A percentile compares a stretch with the other conserved stretches of the same genome.
Conservation (phyloP, 2,797 vertebrate species). For the Botia almorhae region DNA sequence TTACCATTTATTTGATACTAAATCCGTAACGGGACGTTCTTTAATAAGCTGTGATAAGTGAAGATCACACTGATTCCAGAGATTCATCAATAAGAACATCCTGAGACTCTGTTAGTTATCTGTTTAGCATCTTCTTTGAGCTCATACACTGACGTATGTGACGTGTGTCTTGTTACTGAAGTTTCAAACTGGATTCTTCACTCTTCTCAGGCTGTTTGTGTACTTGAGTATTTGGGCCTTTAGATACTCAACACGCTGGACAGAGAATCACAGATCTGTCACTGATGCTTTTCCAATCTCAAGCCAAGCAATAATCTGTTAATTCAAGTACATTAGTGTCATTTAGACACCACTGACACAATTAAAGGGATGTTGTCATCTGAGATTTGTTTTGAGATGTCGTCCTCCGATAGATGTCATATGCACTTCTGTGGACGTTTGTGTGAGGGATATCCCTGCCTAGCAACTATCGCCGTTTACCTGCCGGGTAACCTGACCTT, state of each 20-base stretch:
- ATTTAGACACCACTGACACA: too few relatives aligned
- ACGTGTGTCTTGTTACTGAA: conserved; percentile 51
- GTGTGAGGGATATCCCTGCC: background rate
- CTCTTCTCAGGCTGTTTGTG: conserved; percentile 18
- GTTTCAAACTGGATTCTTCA: conserved; percentile 8
- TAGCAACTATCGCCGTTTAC: conserved; percentile 10
- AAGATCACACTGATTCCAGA: background rate
- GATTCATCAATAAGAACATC: too few relatives aligned
- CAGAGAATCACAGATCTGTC: background rate
- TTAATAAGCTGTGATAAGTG: background rate
- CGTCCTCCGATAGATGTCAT: background rate
- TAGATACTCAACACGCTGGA: conserved; percentile 8
- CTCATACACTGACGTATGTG: conserved; percentile 18
- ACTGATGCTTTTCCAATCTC: background rate
- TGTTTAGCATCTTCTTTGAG: conserved; percentile 15
- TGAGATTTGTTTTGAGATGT: too few relatives aligned
- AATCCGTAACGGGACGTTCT: background rate
- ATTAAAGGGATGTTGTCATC: too few relatives aligned
- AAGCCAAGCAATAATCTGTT: background rate
- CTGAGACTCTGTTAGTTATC: background rate
- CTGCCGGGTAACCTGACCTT: conserved; percentile 48
- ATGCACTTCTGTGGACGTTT: background rate
- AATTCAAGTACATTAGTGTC: too few relatives aligned
- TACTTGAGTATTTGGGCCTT: conserved; percentile 26
- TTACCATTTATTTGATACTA: conserved; percentile 8